Percentiles rank a stretch among this genome's conserved stretches.
Conservation (phyloP, 1,140 invertebrate genomes). For the Neoseiulus cucumeris region DNA sequence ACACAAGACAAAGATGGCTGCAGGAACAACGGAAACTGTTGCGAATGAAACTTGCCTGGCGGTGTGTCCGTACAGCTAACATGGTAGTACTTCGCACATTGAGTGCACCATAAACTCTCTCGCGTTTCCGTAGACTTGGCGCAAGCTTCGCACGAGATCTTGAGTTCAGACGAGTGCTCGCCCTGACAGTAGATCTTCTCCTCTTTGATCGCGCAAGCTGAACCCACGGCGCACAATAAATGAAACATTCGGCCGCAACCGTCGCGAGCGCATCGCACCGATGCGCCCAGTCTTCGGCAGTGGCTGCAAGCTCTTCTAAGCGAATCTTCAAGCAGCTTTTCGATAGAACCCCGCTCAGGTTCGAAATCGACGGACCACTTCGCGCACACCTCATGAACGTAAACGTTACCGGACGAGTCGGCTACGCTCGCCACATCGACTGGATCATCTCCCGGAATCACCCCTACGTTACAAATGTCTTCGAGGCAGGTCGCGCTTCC, state of each 20-base stretch:
- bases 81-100: conserved; percentile 10
- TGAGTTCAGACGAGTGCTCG: neutral
- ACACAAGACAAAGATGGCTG: no score
- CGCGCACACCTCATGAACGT: neutral
- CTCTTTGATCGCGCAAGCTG: conserved; percentile 4
- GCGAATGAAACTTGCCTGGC: neutral
- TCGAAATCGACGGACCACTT: conserved; percentile 1
- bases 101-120: conserved; percentile 7
- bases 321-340: conserved; percentile 1
- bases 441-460: conserved; percentile 6
- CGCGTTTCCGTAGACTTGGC: conserved; percentile 1
- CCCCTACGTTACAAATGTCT: conserved; percentile 1
- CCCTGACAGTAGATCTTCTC: neutral
- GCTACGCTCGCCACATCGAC: conserved; percentile 5
- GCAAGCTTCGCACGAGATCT: neutral
- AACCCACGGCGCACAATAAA: neutral
- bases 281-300: conserved; percentile 2
- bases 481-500: conserved; percentile 6
- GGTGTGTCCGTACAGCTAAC: conserved; percentile 11
- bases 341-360: neutral
- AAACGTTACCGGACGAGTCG: neutral
- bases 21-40: no score
- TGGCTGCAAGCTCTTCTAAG: conserved; percentile 5
- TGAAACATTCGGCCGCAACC: neutral
- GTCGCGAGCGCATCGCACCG: conserved; percentile 5